Evolutionary conservation across 2,797 vertebrate genomes (phyloP), one percentile per base, ranked within the genome.

Genomic region (Aratinga solstitialis): DNA sequence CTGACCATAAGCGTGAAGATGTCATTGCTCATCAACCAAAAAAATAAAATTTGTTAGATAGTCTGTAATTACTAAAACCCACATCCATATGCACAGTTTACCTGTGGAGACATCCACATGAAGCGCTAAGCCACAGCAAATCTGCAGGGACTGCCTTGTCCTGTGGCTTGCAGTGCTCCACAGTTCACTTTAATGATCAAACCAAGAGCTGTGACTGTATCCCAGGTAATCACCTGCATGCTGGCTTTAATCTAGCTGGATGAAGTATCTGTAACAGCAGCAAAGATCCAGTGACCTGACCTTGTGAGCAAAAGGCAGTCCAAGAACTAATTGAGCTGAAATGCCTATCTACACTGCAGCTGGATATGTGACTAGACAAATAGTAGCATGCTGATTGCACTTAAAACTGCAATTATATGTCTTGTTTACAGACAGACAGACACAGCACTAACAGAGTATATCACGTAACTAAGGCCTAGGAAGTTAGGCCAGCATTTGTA

Each of bases 351-450:
- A 13, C 19, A 24, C n/a, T 26, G 32, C 47, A 40, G 27, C 24
- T 0, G 2, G 34, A 21, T 1, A 1, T 9, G 1, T 34, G 54
- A 27, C 22, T 10, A 29, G 26, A 42, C 11, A 69, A 63, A 40
- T 3, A 22, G 54, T 14, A 32, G n/a, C 15, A 27, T 5, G 6
- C 26, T 40, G 18, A 4, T 7, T 45, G n/a, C 48, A 27, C 62
- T 45, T 26, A 21, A 62, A 68, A 40, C 36, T 27, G 36, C n/a
- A 40, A 23, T 40, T 9, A 0, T 32, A 29, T 24, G n/a, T 45
- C 54, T 24, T 79, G 29, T 50, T 72, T 72, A 40, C 5, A 27
- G 34, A 48, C 51, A 40, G 45, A 22, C 13, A 30, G 30, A 21
- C n/a, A 34, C 13, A 36, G 29, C 10, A 40, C 51, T 69, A 51